Evolutionary conservation across 1,140 invertebrate genomes (phyloP), one percentile per base, ranked within the genome.

Genomic region (Drosophila punjabiensis): DNA sequence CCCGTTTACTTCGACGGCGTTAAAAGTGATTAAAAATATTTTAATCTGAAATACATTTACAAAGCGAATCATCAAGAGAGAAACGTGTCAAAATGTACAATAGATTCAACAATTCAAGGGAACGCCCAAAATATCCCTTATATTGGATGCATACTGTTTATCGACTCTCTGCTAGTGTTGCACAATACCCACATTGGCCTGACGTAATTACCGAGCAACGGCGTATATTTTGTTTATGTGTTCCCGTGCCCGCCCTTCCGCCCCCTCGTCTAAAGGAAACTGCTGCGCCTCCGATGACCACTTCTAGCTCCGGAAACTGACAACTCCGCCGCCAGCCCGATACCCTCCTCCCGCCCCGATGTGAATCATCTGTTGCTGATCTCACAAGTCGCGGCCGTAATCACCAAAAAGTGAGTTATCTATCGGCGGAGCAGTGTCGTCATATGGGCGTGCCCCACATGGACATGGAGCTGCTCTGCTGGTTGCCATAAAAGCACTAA

Each of bases 161-260:
- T 68, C 35, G 67, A 45, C 48, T 67, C 16, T 16, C 11, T 20
- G 37, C 8, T 8, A 69, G 79, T 81, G 66, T 18, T 81, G 65
- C 13, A 56, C 47, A 78, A 56, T 14, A 8, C 4, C 4, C 1
- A 35, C n/a, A 18, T 45, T 75, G 47, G 39, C 48, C 52, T 73
- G 85, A 88, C 81, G 81, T 88, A 84, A 88, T 81, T 89, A 53
- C 8, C 14, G 18, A 52, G 55, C 60, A 48, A 63, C 79, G 74
- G 59, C 70, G 39, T 47, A 63, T 69, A 58, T 79, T 83, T 88
- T 88, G 85, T 88, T 88, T 88, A 89, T 84, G 60, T 84, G 52
- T 33, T n/a, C 30, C 52, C 30, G 63, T 56, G 55, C 48, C 68
- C 50, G 53, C 28, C 33, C 33, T 60, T 30, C 50, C 55, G 58